Conservation (phyloP, 2,888 invertebrate genomes). For the Pheosia tremula region DNA sequence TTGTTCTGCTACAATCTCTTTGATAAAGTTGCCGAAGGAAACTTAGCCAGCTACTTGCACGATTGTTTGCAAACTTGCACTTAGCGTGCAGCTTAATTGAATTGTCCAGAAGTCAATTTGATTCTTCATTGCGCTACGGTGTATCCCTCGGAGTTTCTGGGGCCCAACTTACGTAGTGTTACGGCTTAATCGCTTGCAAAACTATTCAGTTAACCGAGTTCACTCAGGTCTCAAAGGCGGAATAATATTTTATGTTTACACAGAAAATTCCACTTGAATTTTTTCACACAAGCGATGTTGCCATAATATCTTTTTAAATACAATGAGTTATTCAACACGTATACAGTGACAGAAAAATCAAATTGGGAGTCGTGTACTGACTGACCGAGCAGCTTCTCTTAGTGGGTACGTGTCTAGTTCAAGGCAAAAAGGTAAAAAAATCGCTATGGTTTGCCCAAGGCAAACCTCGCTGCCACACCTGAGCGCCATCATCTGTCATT, state of each 20-base stretch:
- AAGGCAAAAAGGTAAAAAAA: too few relatives aligned
- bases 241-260: background rate
- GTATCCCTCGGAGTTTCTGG: slow-evolving; percentile 17
- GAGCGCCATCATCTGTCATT: too few relatives aligned
- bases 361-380: too few relatives aligned
- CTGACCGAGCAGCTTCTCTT: too few relatives aligned
- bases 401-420: too few relatives aligned
- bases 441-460: too few relatives aligned
- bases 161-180: background rate
- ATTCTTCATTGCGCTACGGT: slow-evolving; percentile 59
- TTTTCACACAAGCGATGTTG: too few relatives aligned
- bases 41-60: slow-evolving; percentile 66
- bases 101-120: slow-evolving; percentile 78
- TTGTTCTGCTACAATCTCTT: slow-evolving; percentile 70
- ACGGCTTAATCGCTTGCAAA: background rate
- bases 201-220: background rate
- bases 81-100: slow-evolving; percentile 79
- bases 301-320: too few relatives aligned
- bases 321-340: too few relatives aligned
- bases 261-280: background rate
- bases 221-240: background rate
- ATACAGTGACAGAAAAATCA: too few relatives aligned
- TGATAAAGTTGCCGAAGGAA: slow-evolving; percentile 62
- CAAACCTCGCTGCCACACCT: too few relatives aligned
- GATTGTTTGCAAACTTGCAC: slow-evolving; percentile 78